These are phyloP conservation scores for Branchipolynoe longqiensis DNA, from an alignment of 2,888 invertebrate species.

Conservation along the genomic window DNA sequence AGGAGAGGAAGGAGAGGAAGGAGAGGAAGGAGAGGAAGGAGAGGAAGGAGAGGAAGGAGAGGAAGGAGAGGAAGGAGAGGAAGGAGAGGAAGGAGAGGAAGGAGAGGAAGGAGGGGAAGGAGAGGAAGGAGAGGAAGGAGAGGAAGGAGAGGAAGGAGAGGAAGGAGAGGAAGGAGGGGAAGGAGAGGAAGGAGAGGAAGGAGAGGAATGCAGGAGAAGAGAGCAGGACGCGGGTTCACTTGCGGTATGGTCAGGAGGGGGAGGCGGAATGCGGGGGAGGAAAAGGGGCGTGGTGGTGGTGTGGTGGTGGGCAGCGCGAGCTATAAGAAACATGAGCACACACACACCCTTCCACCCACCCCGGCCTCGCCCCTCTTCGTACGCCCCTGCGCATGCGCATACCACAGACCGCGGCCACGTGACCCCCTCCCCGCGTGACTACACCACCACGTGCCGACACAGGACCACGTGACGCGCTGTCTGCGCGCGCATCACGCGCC, in stretches of 20 bases:
- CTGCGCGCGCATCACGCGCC: background rate
- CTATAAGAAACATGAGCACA: slow-evolving; percentile 15
- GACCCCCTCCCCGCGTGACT: background rate
- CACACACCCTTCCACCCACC: too few relatives aligned
- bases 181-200: background rate
- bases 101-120: too few relatives aligned
- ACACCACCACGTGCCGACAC: background rate
- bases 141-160: background rate
- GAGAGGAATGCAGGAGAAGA: background rate
- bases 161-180: background rate
- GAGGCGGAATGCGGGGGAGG: background rate
- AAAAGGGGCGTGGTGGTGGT: background rate
- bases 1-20: too few relatives aligned
- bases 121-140: background rate
- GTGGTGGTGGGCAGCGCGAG: background rate
- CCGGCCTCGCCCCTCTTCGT: too few relatives aligned
- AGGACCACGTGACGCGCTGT: slow-evolving; percentile 5
- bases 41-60: too few relatives aligned
- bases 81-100: too few relatives aligned
- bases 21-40: too few relatives aligned
- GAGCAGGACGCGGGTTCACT: background rate
- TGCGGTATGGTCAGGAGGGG: background rate
- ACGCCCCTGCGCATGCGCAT: too few relatives aligned
- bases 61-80: too few relatives aligned
- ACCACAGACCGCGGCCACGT: background rate